A percentile compares a stretch with the other conserved stretches of the same genome.
Conservation (phyloP, 2,888 invertebrate species). For the Incurvaria masculella region DNA sequence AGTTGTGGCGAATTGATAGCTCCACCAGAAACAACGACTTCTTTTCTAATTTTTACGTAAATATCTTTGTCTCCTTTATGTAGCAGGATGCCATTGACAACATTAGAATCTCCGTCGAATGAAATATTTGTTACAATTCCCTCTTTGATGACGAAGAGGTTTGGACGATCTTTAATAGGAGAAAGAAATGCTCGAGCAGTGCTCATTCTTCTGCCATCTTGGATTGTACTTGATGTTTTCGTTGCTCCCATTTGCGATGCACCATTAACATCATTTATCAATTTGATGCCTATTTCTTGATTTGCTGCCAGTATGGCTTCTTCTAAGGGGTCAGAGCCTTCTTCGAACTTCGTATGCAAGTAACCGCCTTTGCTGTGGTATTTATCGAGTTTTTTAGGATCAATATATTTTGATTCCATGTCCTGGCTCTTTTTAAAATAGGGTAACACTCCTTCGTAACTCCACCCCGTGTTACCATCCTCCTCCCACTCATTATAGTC, state of each 20-base stretch:
- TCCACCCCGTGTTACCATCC: slow-evolving; percentile 54
- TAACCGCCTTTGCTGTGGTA: slow-evolving; percentile 38
- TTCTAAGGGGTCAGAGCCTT: slow-evolving; percentile 22
- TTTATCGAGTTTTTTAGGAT: slow-evolving; percentile 18
- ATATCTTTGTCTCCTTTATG: slow-evolving; percentile 32
- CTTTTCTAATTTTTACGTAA: slow-evolving; percentile 35
- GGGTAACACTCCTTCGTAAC: slow-evolving; percentile 48
- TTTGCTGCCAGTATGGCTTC: slow-evolving; percentile 32
- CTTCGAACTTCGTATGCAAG: slow-evolving; percentile 31
- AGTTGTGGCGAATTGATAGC: slow-evolving; percentile 50
- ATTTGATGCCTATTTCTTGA: slow-evolving; percentile 37
- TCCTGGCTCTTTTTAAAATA: slow-evolving; percentile 55
- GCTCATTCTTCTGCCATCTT: slow-evolving; percentile 44
- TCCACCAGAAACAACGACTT: slow-evolving; percentile 50
- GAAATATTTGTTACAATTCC: slow-evolving; percentile 51
- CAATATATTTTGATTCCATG: slow-evolving; percentile 17
- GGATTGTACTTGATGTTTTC: slow-evolving; percentile 38
- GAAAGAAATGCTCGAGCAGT: slow-evolving; percentile 53
- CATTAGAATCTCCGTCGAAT: slow-evolving; percentile 45
- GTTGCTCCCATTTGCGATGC: slow-evolving; percentile 45
- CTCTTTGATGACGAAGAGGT: slow-evolving; percentile 46
- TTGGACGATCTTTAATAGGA: slow-evolving; percentile 31
- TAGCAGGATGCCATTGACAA: slow-evolving; percentile 35
- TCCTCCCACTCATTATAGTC: slow-evolving; percentile 57
- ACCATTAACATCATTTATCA: slow-evolving; percentile 36